Conservation (phyloP, 92 coral and sea anemone genomes). For the Heteractis magnifica region DNA sequence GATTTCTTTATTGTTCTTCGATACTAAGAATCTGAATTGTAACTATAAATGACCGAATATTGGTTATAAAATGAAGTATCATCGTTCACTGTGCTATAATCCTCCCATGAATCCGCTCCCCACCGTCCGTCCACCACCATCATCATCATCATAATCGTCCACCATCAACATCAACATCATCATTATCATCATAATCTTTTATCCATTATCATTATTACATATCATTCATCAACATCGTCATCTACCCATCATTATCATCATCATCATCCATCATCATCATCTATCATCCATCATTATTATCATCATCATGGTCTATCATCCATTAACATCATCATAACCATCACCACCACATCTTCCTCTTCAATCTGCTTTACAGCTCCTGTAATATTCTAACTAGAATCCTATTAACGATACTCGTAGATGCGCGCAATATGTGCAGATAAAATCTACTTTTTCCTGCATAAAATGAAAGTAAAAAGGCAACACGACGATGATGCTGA, state of each 20-base stretch:
- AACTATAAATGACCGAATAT: constrained; percentile 22
- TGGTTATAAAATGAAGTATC: neutral
- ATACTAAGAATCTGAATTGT: constrained; percentile 28
- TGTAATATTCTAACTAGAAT: too few relatives aligned
- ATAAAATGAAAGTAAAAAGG: too few relatives aligned
- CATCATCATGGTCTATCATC: neutral
- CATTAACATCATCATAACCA: neutral
- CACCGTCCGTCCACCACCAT: neutral
- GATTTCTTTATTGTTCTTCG: constrained; percentile 17
- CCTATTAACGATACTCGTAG: too few relatives aligned
- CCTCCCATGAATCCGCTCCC: neutral
- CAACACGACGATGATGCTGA: too few relatives aligned
- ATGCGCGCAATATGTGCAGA: too few relatives aligned
- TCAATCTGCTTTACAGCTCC: too few relatives aligned
- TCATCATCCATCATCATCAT: neutral
- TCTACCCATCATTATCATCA: neutral
- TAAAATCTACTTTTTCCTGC: too few relatives aligned
- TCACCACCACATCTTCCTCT: too few relatives aligned
- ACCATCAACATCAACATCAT: neutral
- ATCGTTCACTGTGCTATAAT: neutral
- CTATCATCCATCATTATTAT: neutral
- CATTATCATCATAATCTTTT: neutral
- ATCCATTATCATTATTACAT: neutral
- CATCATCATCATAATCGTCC: neutral
- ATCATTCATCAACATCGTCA: too few relatives aligned